Evolutionary conservation across 2,888 invertebrate species (phyloP).

Genomic region (Caenorhabditis parvicauda): DNA sequence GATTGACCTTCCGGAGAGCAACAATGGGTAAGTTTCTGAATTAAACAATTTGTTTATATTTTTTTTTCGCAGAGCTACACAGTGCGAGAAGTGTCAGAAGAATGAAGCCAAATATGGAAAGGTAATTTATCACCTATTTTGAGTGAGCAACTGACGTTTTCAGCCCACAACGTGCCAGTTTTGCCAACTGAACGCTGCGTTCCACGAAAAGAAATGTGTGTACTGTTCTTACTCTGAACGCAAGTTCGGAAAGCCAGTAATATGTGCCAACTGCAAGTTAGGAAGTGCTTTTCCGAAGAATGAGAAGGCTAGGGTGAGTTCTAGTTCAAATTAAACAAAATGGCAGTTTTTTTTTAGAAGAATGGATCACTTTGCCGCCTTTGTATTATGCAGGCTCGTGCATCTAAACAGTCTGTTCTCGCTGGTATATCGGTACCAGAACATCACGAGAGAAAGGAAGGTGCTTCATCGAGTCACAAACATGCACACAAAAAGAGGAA

Average conservation of each 20-base stretch:
- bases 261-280: conserved; percentile 46
- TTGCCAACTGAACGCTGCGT: conserved; percentile 55
- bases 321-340: conserved; percentile 2
- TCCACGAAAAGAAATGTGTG: conserved; percentile 50
- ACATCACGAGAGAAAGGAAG: conserved; percentile 9
- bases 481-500: background rate
- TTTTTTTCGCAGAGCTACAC: conserved; percentile 14
- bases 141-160: conserved; percentile 6
- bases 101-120: conserved; percentile 55
- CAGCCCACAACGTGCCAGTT: conserved; percentile 50
- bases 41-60: background rate
- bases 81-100: conserved; percentile 51
- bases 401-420: conserved; percentile 14
- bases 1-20: conserved; percentile 13
- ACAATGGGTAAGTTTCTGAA: conserved; percentile 5
- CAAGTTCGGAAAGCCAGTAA: conserved; percentile 43
- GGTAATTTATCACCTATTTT: conserved; percentile 22
- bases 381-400: conserved; percentile 34
- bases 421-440: conserved; percentile 28
- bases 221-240: conserved; percentile 51
- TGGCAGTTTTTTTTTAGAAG: background rate
- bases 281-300: conserved; percentile 42
- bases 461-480: conserved; percentile 4
- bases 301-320: background rate
- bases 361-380: conserved; percentile 36